Conservation (phyloP, 2,113 vertebrate species). For the Nannobrachium achirus region DNA sequence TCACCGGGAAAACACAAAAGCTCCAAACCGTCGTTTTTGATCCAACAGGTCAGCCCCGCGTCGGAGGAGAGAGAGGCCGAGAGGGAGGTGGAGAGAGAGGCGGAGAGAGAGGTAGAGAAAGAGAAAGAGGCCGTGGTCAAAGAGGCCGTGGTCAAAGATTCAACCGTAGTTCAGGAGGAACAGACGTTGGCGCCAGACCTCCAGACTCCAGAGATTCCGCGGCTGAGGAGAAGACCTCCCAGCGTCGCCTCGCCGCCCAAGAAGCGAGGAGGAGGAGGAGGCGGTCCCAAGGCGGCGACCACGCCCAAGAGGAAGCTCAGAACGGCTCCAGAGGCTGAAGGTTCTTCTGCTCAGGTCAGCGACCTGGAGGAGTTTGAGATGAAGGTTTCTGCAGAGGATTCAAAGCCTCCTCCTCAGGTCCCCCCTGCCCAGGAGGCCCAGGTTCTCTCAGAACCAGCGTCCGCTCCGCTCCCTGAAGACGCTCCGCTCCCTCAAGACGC, state of each 20-base stretch:
- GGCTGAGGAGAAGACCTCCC: conserved; percentile 58
- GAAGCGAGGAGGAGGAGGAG: conserved; percentile 47
- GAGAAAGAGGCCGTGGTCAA: too few relatives aligned
- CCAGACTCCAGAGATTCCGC: conserved; percentile 54
- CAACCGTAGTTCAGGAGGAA: conserved; percentile 53
- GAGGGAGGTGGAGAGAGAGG: conserved; percentile 1
- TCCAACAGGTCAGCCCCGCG: conserved; percentile 69
- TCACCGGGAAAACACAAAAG: conserved; percentile 77
- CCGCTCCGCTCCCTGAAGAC: conserved; percentile 55
- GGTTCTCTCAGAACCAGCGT: too few relatives aligned
- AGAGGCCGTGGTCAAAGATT: conserved; percentile 60
- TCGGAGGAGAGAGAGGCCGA: conserved; percentile 53
- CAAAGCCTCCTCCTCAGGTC: conserved; percentile 52
- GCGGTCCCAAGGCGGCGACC: conserved; percentile 57
- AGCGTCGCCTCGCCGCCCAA: conserved; percentile 52
- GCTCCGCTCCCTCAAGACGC: conserved; percentile 30
- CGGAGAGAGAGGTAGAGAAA: too few relatives aligned
- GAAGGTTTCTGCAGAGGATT: background rate
- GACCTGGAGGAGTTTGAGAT: conserved; percentile 29
- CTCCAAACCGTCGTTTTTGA: conserved; percentile 78
- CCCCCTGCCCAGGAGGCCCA: conserved; percentile 46
- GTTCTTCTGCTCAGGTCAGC: conserved; percentile 17
- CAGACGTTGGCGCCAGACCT: too few relatives aligned
- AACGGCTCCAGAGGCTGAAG: conserved; percentile 41
- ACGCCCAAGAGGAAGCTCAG: conserved; percentile 62